A percentile compares a stretch with the other conserved stretches of the same genome.
phyloP scores from a whole-genome alignment of 2,797 vertebrate species.

The Podargus strigoides region DNA sequence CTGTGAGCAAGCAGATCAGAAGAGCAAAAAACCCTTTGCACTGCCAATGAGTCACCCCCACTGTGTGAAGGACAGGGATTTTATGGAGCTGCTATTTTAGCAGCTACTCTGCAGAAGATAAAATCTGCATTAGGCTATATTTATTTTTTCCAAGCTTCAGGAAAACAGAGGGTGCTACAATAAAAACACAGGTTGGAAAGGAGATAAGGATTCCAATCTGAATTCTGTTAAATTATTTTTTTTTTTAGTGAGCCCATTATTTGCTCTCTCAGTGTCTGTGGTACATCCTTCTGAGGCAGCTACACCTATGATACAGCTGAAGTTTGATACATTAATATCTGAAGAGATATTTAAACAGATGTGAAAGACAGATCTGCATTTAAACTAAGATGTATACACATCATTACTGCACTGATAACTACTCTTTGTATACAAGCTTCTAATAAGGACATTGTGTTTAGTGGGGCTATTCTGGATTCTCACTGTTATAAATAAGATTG shows the following conservation, averaged over 20 bases:
- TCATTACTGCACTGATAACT: neutral
- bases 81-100: neutral
- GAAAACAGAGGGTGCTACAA: neutral
- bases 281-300: neutral
- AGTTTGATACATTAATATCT: neutral
- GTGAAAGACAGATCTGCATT: neutral
- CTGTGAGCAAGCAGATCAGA: neutral
- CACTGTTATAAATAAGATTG: neutral
- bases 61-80: neutral
- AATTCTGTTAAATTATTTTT: neutral
- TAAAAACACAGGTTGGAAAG: neutral
- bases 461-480: neutral
- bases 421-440: neutral
- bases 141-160: neutral
- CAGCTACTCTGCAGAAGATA: neutral
- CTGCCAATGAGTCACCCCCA: neutral
- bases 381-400: neutral
- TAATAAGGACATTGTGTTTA: neutral
- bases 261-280: neutral
- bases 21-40: neutral
- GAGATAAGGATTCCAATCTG: neutral
- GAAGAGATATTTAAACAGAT: neutral
- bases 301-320: neutral
- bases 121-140: neutral
- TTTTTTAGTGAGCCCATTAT: neutral